phyloP scores from a whole-genome alignment of 2,113 vertebrate genomes.

The Corvus hawaiiensis region DNA sequence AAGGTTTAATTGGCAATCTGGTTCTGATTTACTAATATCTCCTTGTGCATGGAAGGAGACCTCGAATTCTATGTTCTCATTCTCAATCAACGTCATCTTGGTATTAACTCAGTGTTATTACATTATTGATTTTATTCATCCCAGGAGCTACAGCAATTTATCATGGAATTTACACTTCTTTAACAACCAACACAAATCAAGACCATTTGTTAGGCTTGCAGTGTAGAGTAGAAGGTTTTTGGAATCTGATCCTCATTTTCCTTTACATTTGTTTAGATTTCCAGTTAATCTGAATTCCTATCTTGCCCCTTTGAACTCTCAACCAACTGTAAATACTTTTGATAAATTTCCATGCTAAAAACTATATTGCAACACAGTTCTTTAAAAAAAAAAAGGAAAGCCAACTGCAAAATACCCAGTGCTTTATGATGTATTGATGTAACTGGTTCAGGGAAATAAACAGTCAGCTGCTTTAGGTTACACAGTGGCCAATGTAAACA shows the following conservation, averaged over 20 bases:
- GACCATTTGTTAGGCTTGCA: constrained; percentile 26
- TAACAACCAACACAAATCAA: constrained; percentile 46
- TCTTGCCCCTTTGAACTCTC: constrained; percentile 47
- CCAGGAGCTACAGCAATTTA: constrained; percentile 45
- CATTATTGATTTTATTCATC: constrained; percentile 55
- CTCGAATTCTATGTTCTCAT: constrained; percentile 24
- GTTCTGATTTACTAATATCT: constrained; percentile 48
- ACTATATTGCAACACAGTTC: constrained; percentile 36
- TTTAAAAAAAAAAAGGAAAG: neutral
- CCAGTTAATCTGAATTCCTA: constrained; percentile 53
- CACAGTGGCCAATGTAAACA: neutral
- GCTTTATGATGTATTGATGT: neutral
- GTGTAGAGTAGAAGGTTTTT: constrained; percentile 1
- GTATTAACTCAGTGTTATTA: constrained; percentile 46
- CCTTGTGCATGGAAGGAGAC: constrained; percentile 19
- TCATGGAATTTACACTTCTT: constrained; percentile 46
- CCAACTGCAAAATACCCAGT: neutral
- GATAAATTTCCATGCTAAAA: constrained; percentile 36
- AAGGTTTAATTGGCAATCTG: constrained; percentile 33
- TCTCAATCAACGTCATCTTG: constrained; percentile 32
- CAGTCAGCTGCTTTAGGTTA: neutral
- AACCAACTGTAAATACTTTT: constrained; percentile 47
- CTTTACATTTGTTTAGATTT: constrained; percentile 51
- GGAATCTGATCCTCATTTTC: constrained; percentile 19
- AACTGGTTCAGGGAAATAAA: neutral